Evolutionary conservation across 1,140 invertebrate genomes (phyloP), one percentile per base, ranked within the genome.

Genomic region (Meloidogyne exigua): DNA sequence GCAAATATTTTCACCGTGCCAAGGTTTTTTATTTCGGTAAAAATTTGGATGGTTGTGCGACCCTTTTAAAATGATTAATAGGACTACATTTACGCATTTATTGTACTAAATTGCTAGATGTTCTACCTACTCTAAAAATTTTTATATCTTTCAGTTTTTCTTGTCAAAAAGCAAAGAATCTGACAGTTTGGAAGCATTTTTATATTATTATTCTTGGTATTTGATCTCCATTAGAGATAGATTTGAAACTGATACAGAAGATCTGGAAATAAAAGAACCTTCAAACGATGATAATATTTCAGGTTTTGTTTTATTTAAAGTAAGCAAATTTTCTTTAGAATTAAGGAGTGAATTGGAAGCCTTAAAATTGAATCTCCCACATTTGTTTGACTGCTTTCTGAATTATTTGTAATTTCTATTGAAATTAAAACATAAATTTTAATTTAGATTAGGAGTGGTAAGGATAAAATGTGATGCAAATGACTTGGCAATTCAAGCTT

Each of bases 201-300:
- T 81, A 18, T 83, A 65, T 28, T 81, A 83, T 70, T 81, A 84
- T 75, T 81, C 80, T 26, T 83, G 80, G 81, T 81, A 81, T 28
- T 77, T 81, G 82, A 82, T 81, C 11, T 81, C 69, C 13, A 39
- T 83, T n/a, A 79, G 76, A 69, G 67, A 69, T 36, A 57, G 75
- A 12, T 32, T 69, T 11, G 80, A 81, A 76, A 64, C 28, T 18
- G 82, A 81, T 15, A 65, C 64, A 5, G 81, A 82, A 26, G 80
- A 83, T 25, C 36, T 49, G 23, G 80, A 81, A 49, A 42, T 25
- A 5, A 72, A 68, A 12, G 81, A 80, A 18, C 69, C 67, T 7
- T 74, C 49, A 11, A 32, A 25, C 25, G 80, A 81, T 65, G 72
- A 39, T 21, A 65, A 71, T 18, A 57, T 57, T 57, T n/a, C 62